These are phyloP conservation scores for Malthinus seriepunctatus DNA, from an alignment of 2,888 invertebrate genomes.

Conservation along the genomic window DNA sequence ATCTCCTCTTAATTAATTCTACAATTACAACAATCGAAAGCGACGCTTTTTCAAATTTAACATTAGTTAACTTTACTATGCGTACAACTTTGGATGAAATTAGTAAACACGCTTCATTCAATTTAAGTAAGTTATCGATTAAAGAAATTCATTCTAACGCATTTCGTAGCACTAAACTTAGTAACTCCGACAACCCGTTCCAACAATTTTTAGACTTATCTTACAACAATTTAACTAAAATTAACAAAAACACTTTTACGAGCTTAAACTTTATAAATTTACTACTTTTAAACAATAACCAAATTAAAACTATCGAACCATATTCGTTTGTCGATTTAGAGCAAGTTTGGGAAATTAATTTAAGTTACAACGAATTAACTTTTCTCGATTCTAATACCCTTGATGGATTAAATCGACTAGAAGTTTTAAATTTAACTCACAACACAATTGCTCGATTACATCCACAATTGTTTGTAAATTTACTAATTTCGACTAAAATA, in stretches of 20 bases:
- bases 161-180: neutral
- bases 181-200: neutral
- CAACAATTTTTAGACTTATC: neutral
- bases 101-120: neutral
- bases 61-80: neutral
- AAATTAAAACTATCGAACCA: slow-evolving; percentile 6
- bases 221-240: neutral
- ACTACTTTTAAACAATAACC: slow-evolving; percentile 2
- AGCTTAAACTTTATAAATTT: slow-evolving; percentile 8
- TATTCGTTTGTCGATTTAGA: slow-evolving; percentile 1
- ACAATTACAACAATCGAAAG: neutral
- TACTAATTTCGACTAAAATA: too few species aligned
- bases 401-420: too few species aligned
- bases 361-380: too few species aligned
- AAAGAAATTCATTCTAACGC: slow-evolving; percentile 7
- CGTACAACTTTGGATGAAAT: neutral
- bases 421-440: too few species aligned
- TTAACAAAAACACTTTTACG: slow-evolving; percentile 4
- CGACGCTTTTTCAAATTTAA: slow-evolving; percentile 1
- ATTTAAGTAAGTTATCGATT: slow-evolving; percentile 7
- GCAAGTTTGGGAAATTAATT: too few species aligned
- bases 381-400: too few species aligned
- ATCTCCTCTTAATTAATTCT: neutral
- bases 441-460: too few species aligned
- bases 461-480: too few species aligned